Base-by-base conservation (phyloP, 2,888 invertebrate genomes). In the Drosophila fungiperda region DNA sequence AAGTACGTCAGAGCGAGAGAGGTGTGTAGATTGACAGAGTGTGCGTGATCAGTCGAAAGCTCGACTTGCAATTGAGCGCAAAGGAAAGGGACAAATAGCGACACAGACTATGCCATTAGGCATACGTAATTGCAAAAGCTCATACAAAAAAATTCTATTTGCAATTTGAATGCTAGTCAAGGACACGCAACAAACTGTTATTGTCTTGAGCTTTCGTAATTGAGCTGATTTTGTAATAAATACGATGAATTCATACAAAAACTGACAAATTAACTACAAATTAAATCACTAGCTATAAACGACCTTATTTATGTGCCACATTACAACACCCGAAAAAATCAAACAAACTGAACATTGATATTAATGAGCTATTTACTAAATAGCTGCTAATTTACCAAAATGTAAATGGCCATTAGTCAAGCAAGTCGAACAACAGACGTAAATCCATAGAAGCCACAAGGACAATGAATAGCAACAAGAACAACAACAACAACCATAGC, bases 361-460 rank as follows among this genome's bases (percentile, higher is more conserved):
- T 82, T 82, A 68, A 80, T 80, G 72, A 69, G 57, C 59, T 67
- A 26, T 29, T 65, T 66, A 71, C 76, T 73, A 87, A 87, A 73
- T 72, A 63, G 83, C 75, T 74, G 63, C 64, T 72, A 87, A 82
- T 83, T 81, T 83, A 76, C 76, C 78, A 72, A 67, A 60, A 80
- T 73, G 78, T 80, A 84, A 87, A 82, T 84, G 72, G 67, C 64
- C 81, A 83, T 83, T 85, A 87, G 87, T 90, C 89, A 90, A 82
- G 80, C 75, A 45, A 15, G 66, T 61, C 69, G 54, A 73, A 71
- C 61, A 20, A 20, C 20, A 68, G 52, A 20, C 45, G 26, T 26
- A 59, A 68, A 33, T 26, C 8, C 42, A 58, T 36, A 54, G 60
- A 70, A 61, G 49, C 70, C 63, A 62, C 79, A 69, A 59, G 48